A percentile compares a stretch with the other conserved stretches of the same genome.
Evolutionary conservation across 1,140 invertebrate species (phyloP).

Genomic region (Micrasema longulum): DNA sequence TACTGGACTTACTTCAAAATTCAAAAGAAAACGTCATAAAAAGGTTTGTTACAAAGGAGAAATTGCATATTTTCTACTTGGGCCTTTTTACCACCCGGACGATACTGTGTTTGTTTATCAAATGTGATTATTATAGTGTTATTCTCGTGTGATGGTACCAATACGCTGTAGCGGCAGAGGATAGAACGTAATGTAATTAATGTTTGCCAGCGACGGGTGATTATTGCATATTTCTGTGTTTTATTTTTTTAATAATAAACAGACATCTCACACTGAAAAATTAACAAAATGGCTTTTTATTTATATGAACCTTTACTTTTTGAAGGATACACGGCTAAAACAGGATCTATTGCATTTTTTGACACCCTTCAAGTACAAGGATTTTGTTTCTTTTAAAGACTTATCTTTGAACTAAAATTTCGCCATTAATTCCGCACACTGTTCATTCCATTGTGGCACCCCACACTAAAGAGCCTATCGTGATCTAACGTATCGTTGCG

Average conservation of each 20-base stretch:
- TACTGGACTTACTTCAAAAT: too few relatives aligned
- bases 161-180: too few relatives aligned
- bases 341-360: too few relatives aligned
- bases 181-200: neutral
- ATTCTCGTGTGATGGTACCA: neutral
- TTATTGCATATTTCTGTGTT: constrained; percentile 28
- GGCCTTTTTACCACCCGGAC: too few relatives aligned
- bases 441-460: too few relatives aligned
- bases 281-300: too few relatives aligned
- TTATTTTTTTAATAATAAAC: constrained; percentile 37
- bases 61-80: neutral
- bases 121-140: neutral
- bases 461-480: too few relatives aligned
- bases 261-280: constrained; percentile 39
- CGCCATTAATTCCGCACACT: neutral
- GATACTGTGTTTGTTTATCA: neutral
- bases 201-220: neutral
- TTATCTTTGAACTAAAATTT: neutral
- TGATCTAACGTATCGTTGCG: too few relatives aligned
- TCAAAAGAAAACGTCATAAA: too few relatives aligned
- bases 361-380: neutral
- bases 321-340: too few relatives aligned
- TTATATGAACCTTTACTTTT: too few relatives aligned
- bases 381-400: neutral
- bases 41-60: neutral